Percentiles rank a stretch among this genome's conserved stretches.
These are phyloP conservation scores for Eupleurogrammus muticus DNA, from an alignment of 2,797 vertebrate genomes.

Conservation along the genomic window DNA sequence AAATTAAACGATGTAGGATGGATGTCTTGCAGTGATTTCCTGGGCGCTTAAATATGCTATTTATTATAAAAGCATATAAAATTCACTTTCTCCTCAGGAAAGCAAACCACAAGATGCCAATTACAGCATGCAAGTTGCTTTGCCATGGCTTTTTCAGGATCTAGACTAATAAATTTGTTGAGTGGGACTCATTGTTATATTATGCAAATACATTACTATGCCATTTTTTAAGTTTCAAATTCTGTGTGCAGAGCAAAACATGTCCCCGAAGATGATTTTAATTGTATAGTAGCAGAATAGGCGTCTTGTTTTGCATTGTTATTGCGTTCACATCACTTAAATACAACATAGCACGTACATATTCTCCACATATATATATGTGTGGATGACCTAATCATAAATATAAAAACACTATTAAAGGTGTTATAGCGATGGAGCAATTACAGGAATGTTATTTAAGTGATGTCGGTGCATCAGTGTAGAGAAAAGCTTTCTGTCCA, in stretches of 20 bases:
- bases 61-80: conserved; percentile 99
- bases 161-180: conserved; percentile 88
- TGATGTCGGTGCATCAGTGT: conserved; percentile 45
- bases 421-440: conserved; percentile 52
- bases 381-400: conserved; percentile 64
- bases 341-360: conserved; percentile 53
- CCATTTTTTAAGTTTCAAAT: conserved; percentile 85
- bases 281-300: conserved; percentile 78
- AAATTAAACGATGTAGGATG: conserved; percentile 99
- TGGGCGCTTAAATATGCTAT: conserved; percentile 99
- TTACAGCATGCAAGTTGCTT: conserved; percentile 86
- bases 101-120: conserved; percentile 94
- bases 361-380: conserved; percentile 51
- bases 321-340: conserved; percentile 71
- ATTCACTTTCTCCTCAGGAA: conserved; percentile 95
- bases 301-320: conserved; percentile 78
- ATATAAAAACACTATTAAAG: conserved; percentile 64
- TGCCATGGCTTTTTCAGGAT: conserved; percentile 82
- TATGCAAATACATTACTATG: conserved; percentile 86
- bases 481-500: conserved; percentile 53
- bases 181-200: conserved; percentile 86
- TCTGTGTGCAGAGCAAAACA: conserved; percentile 80
- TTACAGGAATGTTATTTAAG: conserved; percentile 64
- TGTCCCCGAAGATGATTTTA: conserved; percentile 83
- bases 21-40: conserved; percentile 99